Evolutionary conservation across 2,113 vertebrate species (phyloP).

Genomic region (Trinectes maculatus): DNA sequence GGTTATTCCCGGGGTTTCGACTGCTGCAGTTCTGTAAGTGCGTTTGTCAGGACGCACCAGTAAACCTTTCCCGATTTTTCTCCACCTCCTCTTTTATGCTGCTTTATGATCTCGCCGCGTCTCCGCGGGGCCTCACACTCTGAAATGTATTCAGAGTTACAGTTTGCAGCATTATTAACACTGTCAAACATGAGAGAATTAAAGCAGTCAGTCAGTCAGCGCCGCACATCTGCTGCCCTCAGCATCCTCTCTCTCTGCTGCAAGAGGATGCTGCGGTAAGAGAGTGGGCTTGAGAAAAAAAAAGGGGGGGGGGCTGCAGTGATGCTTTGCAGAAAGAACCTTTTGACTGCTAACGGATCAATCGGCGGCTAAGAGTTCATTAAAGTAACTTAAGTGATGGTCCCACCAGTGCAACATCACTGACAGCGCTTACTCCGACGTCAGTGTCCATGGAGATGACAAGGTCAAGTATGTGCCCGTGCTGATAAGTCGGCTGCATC

Average conservation of each 20-base stretch:
- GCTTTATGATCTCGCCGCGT: neutral
- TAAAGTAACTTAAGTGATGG: neutral
- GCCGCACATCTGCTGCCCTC: neutral
- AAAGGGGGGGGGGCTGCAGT: neutral
- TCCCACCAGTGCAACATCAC: neutral
- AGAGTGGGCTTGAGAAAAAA: neutral
- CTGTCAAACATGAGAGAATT: neutral
- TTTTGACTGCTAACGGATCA: neutral
- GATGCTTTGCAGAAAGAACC: neutral
- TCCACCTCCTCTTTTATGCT: neutral
- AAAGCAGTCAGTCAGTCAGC: neutral
- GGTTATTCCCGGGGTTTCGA: neutral
- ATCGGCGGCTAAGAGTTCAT: neutral
- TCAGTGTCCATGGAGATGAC: slow-evolving; percentile 1
- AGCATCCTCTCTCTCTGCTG: too few relatives aligned
- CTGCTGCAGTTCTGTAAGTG: neutral
- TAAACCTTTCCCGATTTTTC: neutral
- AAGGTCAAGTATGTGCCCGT: neutral
- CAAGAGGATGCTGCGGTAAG: neutral
- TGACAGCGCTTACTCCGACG: neutral
- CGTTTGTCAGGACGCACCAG: neutral
- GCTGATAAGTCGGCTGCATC: neutral
- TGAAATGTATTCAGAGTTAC: neutral
- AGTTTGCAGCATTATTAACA: neutral
- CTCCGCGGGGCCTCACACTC: neutral